A percentile compares a stretch with the other conserved stretches of the same genome.
Conservation (phyloP, 2,113 vertebrate genomes). For the Bubo blakistoni region DNA sequence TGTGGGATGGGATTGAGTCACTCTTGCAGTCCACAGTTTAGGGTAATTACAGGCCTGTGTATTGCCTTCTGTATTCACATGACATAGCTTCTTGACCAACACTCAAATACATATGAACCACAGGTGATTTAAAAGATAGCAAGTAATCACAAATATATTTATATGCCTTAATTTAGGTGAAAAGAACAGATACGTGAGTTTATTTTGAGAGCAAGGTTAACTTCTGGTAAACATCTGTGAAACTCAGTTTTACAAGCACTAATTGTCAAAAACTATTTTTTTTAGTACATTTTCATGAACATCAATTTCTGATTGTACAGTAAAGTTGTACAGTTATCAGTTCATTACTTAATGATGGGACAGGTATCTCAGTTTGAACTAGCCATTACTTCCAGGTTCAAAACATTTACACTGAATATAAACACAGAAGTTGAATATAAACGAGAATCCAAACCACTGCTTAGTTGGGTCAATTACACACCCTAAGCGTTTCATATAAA, state of each 20-base stretch:
- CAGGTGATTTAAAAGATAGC: neutral
- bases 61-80: neutral
- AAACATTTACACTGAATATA: neutral
- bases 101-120: neutral
- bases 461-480: neutral
- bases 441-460: neutral
- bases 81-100: neutral
- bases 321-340: neutral
- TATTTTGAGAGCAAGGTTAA: neutral
- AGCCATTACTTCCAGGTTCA: neutral
- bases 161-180: neutral
- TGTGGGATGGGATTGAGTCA: neutral
- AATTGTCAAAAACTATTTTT: neutral
- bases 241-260: neutral
- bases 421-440: neutral
- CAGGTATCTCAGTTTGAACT: neutral
- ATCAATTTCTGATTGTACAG: neutral
- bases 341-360: neutral
- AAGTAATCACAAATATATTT: fast-evolving
- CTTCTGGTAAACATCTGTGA: neutral
- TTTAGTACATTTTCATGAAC: neutral
- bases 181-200: neutral
- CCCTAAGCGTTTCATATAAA: neutral
- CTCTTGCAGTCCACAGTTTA: neutral
- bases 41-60: neutral